Base-by-base conservation (phyloP, 2,888 invertebrate species). In the Tinea pellionella region DNA sequence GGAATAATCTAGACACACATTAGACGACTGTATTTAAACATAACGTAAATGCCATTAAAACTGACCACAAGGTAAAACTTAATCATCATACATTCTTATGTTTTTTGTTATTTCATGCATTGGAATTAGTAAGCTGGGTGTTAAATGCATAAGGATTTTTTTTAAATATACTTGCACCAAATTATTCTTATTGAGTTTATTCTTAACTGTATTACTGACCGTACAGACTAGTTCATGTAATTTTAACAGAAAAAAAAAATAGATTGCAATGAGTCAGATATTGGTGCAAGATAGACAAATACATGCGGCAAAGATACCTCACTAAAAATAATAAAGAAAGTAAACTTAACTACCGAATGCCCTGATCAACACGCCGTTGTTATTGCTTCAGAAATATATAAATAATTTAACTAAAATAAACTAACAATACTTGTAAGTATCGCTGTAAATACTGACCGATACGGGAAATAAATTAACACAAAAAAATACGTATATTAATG, bases 401-500 rank as follows among this genome's bases (percentile, higher is more conserved):
- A 47, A 43, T 59, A 59, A 55, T 29, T 59, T 16, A 75, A 71
- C 69, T 69, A 72, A 73, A 70, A 66, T 74, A 73, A 24, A 78
- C 80, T 78, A 74, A 78, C 80, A 84, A 85, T 84, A 85, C 86
- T 85, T 83, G 85, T 72, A 80, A 72, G 12, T 47, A 53, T 12
- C 53, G 15, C 32, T 74, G 78, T 81, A 85, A 87, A 87, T 87
- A 87, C 87, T 87, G 87, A 87, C 87, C 87, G 83, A 85, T 81
- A 80, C 72, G 82, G 79, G 84, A 83, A 84, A 87, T 84, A 84
- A 87, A 80, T 82, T 82, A 83, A 70, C n/a, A n/a, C n/a, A 83
- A 71, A 74, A 77, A 74, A 77, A 82, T 24, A 72, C 74, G 74
- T 77, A 72, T 71, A 65, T 70, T 72, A 56, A 15, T 30, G 19